Base-by-base conservation (phyloP, 2,797 vertebrate genomes). In the Propithecus deckenii region DNA sequence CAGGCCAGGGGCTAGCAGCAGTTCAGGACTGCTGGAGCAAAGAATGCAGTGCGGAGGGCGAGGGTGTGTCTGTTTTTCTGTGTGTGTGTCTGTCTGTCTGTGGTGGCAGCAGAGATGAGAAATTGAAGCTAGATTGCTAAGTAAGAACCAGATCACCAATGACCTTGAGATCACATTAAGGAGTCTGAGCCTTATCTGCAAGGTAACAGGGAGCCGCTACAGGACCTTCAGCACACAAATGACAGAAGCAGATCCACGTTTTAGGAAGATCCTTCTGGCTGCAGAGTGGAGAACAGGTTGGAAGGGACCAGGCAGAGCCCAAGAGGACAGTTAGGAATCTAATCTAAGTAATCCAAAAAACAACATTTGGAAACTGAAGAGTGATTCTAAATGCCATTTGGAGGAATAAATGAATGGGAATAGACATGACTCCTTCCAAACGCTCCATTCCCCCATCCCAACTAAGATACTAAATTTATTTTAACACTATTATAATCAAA, bases 11-110 rank as follows among this genome's bases (percentile, higher is more conserved):
- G n/a, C 6, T n/a, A 41, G 28, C 63, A 12, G 35, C 7, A 32
- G n/a, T 2, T 86, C 46, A 28, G 57, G 32, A 30, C 10, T 12
- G 15, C 17, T 6, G 15, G 74, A 80, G 41, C 13, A 15, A 35
- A 30, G 0, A 4, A 11, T 3, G 5, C 43, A 8, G 55, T 0
- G 8, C 35, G 5, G 28, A 2, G 4, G 17, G 50, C 9, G 11
- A 20, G 13, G 1, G 61, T 32, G 28, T 20, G 67, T 38, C 15
- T 30, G 7, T 23, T 13, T 1, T 13, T 7, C 14, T 7, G 15
- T n/a, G 43, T 63, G 20, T 38, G 20, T 41, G 30, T 32, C 10
- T 12, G 28, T 20, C 2, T 14, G 14, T 65, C 13, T 15, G 30
- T 28, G 52, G 57, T 15, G 9, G 32, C 35, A 28, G 7, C 32